Percentiles rank a stretch among this genome's conserved stretches.
phyloP scores from a whole-genome alignment of 1,140 invertebrate genomes.

The Agraylea sexmaculata region DNA sequence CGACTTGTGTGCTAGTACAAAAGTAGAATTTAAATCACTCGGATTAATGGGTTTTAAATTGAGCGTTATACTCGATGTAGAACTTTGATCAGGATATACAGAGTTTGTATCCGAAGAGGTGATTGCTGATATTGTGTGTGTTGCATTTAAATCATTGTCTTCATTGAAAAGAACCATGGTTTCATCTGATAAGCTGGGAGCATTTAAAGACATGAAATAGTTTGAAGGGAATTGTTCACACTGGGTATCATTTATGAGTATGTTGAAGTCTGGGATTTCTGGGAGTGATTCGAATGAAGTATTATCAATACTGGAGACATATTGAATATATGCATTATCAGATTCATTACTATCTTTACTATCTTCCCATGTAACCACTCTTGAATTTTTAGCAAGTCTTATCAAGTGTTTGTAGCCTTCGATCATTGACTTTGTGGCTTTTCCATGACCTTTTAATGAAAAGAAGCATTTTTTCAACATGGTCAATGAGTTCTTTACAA shows the following conservation, averaged over 20 bases:
- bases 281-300: conserved; percentile 23
- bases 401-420: conserved; percentile 33
- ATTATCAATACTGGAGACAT: conserved; percentile 28
- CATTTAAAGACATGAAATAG: not conserved
- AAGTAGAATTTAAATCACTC: conserved; percentile 35
- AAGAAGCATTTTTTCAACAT: conserved; percentile 36
- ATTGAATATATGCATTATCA: conserved; percentile 28
- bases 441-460: conserved; percentile 33
- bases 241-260: no score
- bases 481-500: conserved; percentile 30
- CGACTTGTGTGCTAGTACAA: conserved; percentile 26
- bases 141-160: conserved; percentile 28
- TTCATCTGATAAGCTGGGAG: conserved; percentile 16
- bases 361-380: conserved; percentile 30
- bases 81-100: conserved; percentile 16
- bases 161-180: conserved; percentile 35
- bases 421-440: conserved; percentile 29
- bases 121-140: conserved; percentile 22
- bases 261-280: conserved; percentile 21
- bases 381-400: conserved; percentile 33
- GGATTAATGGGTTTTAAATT: conserved; percentile 25
- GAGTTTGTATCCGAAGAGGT: conserved; percentile 30
- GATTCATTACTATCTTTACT: conserved; percentile 19
- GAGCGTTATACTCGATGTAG: conserved; percentile 23
- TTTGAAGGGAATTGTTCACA: conserved; percentile 30